A percentile compares a stretch with the other conserved stretches of the same genome.
Conservation (phyloP, 1,140 invertebrate genomes). For the Chelonus insularis region DNA sequence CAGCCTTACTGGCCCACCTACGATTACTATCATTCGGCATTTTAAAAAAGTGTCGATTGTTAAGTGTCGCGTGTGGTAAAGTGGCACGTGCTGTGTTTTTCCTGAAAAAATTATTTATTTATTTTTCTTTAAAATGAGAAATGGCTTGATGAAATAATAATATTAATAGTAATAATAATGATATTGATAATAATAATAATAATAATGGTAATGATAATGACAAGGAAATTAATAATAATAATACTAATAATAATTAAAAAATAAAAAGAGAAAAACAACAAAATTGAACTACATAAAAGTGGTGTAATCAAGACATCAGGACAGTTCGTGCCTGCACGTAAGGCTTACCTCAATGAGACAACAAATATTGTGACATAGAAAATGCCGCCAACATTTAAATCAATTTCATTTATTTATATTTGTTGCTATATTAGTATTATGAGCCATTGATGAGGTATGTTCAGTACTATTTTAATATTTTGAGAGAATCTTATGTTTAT, state of each 20-base stretch:
- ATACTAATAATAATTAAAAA: not conserved
- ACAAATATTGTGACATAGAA: not conserved
- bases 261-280: no score
- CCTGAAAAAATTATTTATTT: not conserved
- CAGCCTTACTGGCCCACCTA: slow-evolving; percentile 62
- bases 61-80: slow-evolving; percentile 21
- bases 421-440: no score
- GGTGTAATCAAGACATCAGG: not conserved
- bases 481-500: no score
- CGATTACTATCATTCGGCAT: slow-evolving; percentile 59
- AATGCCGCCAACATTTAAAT: no score
- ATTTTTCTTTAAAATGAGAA: no score
- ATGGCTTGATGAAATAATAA: not conserved
- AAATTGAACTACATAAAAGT: no score
- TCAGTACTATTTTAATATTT: no score
- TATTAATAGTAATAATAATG: no score
- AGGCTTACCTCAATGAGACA: slow-evolving; percentile 8
- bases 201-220: no score
- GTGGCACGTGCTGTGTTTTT: slow-evolving; percentile 10
- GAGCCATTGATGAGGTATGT: no score
- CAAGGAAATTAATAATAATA: no score
- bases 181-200: no score
- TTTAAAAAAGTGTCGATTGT: slow-evolving; percentile 37
- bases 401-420: not conserved
- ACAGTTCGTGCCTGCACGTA: slow-evolving; percentile 10